phyloP scores from a whole-genome alignment of 2,888 invertebrate genomes.

The Zygothrica quintamaculata region DNA sequence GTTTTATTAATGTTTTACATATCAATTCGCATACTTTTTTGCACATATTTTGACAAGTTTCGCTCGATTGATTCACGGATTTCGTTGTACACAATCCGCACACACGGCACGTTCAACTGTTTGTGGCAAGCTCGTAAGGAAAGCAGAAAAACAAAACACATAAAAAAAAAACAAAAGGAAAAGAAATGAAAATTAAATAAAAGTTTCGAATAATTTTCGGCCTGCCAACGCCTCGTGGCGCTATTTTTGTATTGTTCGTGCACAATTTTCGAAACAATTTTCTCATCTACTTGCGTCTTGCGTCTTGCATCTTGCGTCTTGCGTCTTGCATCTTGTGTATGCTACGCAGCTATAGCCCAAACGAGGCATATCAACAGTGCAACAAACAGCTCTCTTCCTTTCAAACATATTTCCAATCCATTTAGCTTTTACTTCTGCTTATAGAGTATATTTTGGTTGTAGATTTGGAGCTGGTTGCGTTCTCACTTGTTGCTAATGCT shows the following conservation, averaged over 20 bases:
- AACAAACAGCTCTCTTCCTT: too few relatives aligned
- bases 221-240: slow-evolving; percentile 53
- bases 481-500: slow-evolving; percentile 42
- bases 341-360: not conserved
- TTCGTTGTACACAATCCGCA: slow-evolving; percentile 29
- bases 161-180: not conserved
- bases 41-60: slow-evolving; percentile 48
- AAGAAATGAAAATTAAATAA: slow-evolving; percentile 6
- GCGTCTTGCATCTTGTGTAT: slow-evolving; percentile 6
- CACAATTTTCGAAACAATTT: slow-evolving; percentile 72
- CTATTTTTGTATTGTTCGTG: slow-evolving; percentile 62
- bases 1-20: slow-evolving; percentile 59
- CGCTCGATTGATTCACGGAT: slow-evolving; percentile 22
- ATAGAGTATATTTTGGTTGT: too few relatives aligned
- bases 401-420: too few relatives aligned
- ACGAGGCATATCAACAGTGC: too few relatives aligned
- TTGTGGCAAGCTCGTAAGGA: slow-evolving; percentile 41
- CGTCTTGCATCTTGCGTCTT: too few relatives aligned
- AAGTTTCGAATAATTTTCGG: slow-evolving; percentile 54
- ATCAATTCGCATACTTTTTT: slow-evolving; percentile 50
- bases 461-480: too few relatives aligned
- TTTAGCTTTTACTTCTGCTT: too few relatives aligned
- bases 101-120: slow-evolving; percentile 61
- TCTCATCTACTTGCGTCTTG: slow-evolving; percentile 40
- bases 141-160: not conserved